A percentile compares a stretch with the other conserved stretches of the same genome.
phyloP scores from a whole-genome alignment of 2,113 vertebrate genomes.

The Corythoichthys intestinalis region DNA sequence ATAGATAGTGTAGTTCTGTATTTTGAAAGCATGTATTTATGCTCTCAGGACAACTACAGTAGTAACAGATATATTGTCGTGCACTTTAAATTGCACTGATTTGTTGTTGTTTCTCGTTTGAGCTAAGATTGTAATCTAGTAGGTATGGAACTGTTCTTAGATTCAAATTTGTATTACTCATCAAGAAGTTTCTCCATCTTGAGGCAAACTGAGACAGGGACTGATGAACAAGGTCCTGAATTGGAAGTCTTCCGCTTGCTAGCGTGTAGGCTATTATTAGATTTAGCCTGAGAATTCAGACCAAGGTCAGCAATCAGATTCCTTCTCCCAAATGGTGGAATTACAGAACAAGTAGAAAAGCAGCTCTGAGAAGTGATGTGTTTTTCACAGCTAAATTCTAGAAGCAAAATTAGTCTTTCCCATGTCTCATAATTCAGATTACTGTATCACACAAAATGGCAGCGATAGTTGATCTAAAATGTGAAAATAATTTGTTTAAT shows the following conservation, averaged over 20 bases:
- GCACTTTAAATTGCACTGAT: neutral
- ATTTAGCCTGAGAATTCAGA: slow-evolving; percentile 72
- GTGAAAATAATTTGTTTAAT: neutral
- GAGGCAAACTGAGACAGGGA: slow-evolving; percentile 36
- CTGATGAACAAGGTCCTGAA: slow-evolving; percentile 34
- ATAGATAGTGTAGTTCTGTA: neutral
- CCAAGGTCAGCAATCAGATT: slow-evolving; percentile 71
- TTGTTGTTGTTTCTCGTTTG: neutral
- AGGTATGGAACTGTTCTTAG: neutral
- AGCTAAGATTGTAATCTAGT: neutral
- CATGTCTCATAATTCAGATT: neutral
- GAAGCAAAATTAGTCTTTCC: slow-evolving; percentile 17
- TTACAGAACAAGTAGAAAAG: slow-evolving; percentile 22
- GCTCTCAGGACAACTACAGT: neutral
- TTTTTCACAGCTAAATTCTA: slow-evolving; percentile 49
- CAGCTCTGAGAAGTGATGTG: slow-evolving; percentile 34
- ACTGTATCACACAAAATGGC: neutral
- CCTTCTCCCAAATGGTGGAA: slow-evolving; percentile 53
- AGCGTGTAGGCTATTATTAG: slow-evolving; percentile 71
- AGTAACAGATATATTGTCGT: neutral
- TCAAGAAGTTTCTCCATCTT: slow-evolving; percentile 37
- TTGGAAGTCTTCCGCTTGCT: slow-evolving; percentile 56
- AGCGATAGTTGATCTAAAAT: neutral
- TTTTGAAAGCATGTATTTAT: neutral
- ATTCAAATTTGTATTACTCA: slow-evolving; percentile 45